Conservation (phyloP, 2,797 vertebrate genomes). For the Sebastes nivosus region DNA sequence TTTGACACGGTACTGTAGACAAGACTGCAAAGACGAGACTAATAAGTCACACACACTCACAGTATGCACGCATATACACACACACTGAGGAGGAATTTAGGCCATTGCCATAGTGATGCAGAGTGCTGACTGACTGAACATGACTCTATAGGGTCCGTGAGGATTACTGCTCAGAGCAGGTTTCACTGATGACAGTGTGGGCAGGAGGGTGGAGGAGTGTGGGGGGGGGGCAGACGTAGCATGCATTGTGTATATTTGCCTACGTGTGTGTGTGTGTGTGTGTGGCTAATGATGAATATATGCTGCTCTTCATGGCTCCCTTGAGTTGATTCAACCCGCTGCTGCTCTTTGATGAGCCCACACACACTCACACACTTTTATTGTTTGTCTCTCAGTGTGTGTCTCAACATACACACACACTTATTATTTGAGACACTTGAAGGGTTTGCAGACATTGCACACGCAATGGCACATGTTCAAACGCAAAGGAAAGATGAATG, state of each 20-base stretch:
- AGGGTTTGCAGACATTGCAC: conserved; percentile 1
- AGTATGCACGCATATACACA: background rate
- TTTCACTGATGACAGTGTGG: conserved; percentile 21
- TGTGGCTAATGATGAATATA: conserved; percentile 42
- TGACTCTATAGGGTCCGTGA: conserved; percentile 15
- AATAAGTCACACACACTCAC: background rate
- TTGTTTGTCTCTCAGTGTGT: conserved; percentile 16
- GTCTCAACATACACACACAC: background rate
- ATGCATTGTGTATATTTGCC: background rate
- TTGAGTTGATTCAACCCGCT: conserved; percentile 47
- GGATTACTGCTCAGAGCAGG: conserved; percentile 35
- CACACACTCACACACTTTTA: conserved; percentile 7
- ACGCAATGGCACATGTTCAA: conserved; percentile 8
- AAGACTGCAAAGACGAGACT: background rate
- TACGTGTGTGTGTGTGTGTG: background rate
- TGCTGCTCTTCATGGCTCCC: conserved; percentile 27
- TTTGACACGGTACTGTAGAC: background rate
- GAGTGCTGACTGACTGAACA: conserved; percentile 42
- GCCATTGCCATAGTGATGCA: conserved; percentile 67
- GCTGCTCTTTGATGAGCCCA: conserved; percentile 54
- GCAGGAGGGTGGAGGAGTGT: background rate
- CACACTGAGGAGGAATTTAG: conserved; percentile 52
- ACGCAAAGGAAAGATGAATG: conserved; percentile 20
- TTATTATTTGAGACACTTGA: conserved; percentile 26
- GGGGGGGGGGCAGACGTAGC: background rate